These are phyloP conservation scores for Mustelus asterias DNA, from an alignment of 2,113 vertebrate species.

Conservation along the genomic window DNA sequence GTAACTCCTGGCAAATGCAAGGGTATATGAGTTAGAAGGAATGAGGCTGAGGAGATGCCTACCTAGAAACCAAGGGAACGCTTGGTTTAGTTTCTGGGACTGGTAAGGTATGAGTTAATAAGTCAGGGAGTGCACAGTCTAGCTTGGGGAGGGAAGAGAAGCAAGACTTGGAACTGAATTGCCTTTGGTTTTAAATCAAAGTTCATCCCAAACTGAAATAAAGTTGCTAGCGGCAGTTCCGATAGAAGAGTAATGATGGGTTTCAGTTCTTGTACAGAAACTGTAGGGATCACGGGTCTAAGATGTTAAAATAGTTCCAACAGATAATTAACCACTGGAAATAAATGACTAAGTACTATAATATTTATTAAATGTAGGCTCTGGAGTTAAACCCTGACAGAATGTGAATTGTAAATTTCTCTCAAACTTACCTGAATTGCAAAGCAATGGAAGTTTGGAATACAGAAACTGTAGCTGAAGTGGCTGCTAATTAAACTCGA, in stretches of 20 bases:
- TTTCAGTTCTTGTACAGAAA: neutral
- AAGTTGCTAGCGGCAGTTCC: neutral
- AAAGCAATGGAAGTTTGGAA: neutral
- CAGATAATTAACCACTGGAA: neutral
- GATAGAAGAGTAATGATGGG: neutral
- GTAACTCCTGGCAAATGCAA: neutral
- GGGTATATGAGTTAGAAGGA: neutral
- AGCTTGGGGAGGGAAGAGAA: neutral
- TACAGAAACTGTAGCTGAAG: neutral
- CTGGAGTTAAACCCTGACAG: neutral
- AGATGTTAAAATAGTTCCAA: neutral
- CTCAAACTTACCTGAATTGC: neutral
- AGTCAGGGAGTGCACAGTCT: neutral
- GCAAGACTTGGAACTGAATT: neutral
- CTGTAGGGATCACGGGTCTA: neutral
- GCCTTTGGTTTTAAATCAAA: neutral
- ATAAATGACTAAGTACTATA: neutral
- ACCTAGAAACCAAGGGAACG: neutral
- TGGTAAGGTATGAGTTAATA: neutral
- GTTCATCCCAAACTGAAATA: slow-evolving; percentile 5
- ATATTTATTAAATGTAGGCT: slow-evolving; percentile 12
- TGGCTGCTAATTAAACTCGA: neutral
- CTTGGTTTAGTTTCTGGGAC: neutral
- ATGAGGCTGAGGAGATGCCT: neutral
- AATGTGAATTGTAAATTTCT: neutral